Percentiles rank a stretch among this genome's conserved stretches.
Conservation (phyloP, 2,113 vertebrate species). For the Eulemur macaco region DNA sequence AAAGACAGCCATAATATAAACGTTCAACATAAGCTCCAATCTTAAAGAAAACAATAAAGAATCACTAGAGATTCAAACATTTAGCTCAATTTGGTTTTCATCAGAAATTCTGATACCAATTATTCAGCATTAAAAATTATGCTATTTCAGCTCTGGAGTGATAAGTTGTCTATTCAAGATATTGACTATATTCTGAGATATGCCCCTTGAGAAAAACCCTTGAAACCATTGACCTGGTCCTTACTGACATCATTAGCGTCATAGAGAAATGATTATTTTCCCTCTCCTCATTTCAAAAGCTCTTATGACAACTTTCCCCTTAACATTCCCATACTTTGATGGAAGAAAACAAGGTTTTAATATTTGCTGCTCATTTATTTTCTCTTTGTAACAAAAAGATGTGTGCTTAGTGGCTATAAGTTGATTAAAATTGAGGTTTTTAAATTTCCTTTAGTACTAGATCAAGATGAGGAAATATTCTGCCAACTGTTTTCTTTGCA, state of each 20-base stretch:
- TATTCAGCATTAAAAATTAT: not conserved
- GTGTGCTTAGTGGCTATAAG: not conserved
- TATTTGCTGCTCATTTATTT: not conserved
- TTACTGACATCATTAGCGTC: not conserved
- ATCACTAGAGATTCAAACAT: not conserved
- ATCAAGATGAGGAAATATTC: not conserved
- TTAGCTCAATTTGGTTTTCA: not conserved
- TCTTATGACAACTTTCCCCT: not conserved
- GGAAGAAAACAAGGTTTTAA: not conserved
- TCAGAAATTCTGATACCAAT: not conserved
- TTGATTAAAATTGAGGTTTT: not conserved
- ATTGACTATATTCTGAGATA: not conserved
- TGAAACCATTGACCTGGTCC: not conserved
- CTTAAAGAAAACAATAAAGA: not conserved
- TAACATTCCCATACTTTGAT: not conserved
- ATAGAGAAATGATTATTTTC: not conserved
- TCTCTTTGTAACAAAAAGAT: not conserved
- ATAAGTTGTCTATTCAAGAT: not conserved
- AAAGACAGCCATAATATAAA: not conserved
- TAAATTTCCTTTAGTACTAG: not conserved
- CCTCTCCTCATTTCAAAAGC: not conserved
- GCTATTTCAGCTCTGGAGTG: not conserved
- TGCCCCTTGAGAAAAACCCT: not conserved
- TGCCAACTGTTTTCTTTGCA: not conserved
- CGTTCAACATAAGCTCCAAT: not conserved